Percentiles rank a stretch among this genome's conserved stretches.
These are phyloP conservation scores for Gouania willdenowi DNA, from an alignment of 2,797 vertebrate genomes.

Conservation along the genomic window DNA sequence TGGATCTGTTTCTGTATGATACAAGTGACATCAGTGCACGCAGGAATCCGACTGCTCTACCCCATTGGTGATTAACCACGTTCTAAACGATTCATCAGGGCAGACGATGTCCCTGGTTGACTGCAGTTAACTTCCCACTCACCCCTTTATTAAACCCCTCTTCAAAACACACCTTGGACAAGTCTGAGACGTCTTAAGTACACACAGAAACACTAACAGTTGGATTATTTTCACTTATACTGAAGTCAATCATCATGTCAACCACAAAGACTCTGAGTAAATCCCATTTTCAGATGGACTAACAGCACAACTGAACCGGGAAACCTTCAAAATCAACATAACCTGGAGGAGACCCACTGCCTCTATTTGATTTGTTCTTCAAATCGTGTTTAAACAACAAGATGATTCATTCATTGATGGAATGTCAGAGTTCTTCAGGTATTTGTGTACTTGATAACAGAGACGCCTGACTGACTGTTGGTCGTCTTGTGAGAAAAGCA, in stretches of 20 bases:
- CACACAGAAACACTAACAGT: constrained; percentile 33
- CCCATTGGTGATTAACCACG: constrained; percentile 67
- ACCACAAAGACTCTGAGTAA: constrained; percentile 18
- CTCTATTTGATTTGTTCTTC: background rate
- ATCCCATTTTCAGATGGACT: background rate
- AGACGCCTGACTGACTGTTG: background rate
- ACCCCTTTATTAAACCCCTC: constrained; percentile 54
- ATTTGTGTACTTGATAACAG: no score
- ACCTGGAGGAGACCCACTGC: background rate
- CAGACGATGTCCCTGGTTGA: constrained; percentile 32
- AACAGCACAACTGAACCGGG: constrained; percentile 5
- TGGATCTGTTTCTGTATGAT: constrained; percentile 75
- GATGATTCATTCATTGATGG: background rate
- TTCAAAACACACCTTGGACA: constrained; percentile 38
- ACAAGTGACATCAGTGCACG: constrained; percentile 70
- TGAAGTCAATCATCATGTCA: constrained; percentile 19
- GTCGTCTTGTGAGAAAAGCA: constrained; percentile 25
- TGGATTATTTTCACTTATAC: constrained; percentile 10
- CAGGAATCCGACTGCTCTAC: constrained; percentile 72
- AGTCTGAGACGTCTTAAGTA: constrained; percentile 6
- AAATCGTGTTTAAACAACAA: background rate
- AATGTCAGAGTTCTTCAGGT: background rate
- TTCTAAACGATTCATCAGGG: constrained; percentile 63
- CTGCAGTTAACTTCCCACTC: constrained; percentile 50
- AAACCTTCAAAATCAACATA: constrained; percentile 16